Evolutionary conservation across 1,140 invertebrate species (phyloP), one percentile per base, ranked within the genome.

Genomic region (Diorhabda sublineata): DNA sequence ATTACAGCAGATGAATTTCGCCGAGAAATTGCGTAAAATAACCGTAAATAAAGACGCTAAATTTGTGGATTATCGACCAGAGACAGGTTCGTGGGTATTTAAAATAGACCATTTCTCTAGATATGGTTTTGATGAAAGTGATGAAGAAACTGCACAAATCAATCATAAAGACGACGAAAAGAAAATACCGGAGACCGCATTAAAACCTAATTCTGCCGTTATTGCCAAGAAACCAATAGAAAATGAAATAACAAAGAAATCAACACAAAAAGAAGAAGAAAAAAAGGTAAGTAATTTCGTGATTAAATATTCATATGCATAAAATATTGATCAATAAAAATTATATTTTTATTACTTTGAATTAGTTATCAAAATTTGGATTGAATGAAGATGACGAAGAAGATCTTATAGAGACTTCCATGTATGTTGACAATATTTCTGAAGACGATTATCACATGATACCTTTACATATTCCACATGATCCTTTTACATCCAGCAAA

Each of bases 41-140:
- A 96, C 95, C 68, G 87, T 89, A 60, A 95, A 94, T 77, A 89
- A 98, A 75, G 90, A 90, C 63, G 94, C 94, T 0, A 88, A 89
- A 61, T 99, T 99, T 79, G 88, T 98, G 9, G 97, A 99, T 77
- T 99, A 99, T 81, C 85, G 94, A 2, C 92, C 96, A 0, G 91
- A 95, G 79, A 98, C 94, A 56, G 98, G 98, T 5, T 96, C 95
- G 26, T 99, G 97, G 97, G 95, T 92, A 45, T 95, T 93, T 74
- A 59, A 72, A 79, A 95, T 97, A 43, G 91, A 96, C 69, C 97
- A 98, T 83, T 99, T 98, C 81, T 98, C 96, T 1, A 98, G 98
- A 79, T 98, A 99, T 82, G 95, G 94, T 3, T 82, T 98, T 5
- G 90, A 91, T 67, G 96, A 97, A 76, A 93, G 91, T 0, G 94